Percentiles rank a stretch among this genome's conserved stretches.
Evolutionary conservation across 1,140 invertebrate genomes (phyloP).

Genomic region (Eriocheir sinensis): DNA sequence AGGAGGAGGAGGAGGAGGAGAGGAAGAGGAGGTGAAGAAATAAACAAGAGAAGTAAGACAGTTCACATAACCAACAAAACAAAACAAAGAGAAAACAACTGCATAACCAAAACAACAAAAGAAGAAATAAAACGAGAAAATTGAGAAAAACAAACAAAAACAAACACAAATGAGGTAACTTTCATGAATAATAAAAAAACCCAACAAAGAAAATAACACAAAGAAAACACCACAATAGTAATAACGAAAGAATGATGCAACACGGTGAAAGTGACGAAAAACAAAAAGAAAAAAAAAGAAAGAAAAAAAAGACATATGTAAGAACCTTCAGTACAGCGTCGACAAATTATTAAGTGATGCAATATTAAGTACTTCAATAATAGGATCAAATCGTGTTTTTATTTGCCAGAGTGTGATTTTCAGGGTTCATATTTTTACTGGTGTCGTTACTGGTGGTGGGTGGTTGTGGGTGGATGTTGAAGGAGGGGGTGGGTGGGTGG

Average conservation of each 20-base stretch:
- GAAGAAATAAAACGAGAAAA: neutral
- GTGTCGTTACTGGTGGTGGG: too few relatives aligned
- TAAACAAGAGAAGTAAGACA: neutral
- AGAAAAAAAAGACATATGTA: neutral
- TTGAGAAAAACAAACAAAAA: neutral
- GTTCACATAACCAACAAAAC: neutral
- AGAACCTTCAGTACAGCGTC: neutral
- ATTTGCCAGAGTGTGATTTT: too few relatives aligned
- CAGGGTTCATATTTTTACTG: too few relatives aligned
- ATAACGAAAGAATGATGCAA: too few relatives aligned
- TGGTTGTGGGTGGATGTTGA: too few relatives aligned
- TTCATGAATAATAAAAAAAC: too few relatives aligned
- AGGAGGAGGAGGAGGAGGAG: too few relatives aligned
- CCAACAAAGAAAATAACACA: neutral
- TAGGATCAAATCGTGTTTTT: neutral
- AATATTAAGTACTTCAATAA: neutral
- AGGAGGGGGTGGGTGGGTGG: too few relatives aligned
- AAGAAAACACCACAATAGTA: too few relatives aligned
- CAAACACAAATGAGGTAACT: constrained; percentile 3
- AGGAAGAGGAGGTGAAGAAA: neutral
- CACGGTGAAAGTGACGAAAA: neutral
- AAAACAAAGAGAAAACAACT: neutral
- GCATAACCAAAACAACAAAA: too few relatives aligned
- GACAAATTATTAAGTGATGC: neutral
- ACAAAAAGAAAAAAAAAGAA: neutral